These are phyloP conservation scores for Butorides virescens DNA, from an alignment of 2,113 vertebrate genomes.

Conservation along the genomic window DNA sequence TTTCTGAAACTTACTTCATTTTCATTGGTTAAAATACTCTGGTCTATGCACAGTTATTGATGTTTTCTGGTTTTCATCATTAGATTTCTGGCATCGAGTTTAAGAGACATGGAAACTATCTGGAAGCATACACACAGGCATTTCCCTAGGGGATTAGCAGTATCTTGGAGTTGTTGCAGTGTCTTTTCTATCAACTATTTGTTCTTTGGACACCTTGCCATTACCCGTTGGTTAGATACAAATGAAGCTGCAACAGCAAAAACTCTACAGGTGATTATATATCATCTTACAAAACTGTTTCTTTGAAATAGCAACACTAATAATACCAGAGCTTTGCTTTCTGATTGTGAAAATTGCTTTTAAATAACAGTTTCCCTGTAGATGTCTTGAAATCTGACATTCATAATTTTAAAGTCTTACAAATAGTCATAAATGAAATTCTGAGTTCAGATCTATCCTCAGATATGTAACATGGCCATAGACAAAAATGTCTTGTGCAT, in stretches of 20 bases:
- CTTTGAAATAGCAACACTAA: not conserved
- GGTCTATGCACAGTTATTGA: not conserved
- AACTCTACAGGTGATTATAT: not conserved
- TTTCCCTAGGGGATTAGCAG: not conserved
- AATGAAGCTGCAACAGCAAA: not conserved
- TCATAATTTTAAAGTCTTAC: not conserved
- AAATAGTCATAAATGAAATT: slow-evolving; percentile 8
- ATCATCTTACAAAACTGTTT: not conserved
- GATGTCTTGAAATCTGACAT: slow-evolving; percentile 23
- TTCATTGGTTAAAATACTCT: not conserved
- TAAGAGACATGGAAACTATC: not conserved
- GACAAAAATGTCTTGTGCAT: not conserved
- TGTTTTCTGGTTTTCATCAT: not conserved
- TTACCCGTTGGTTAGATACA: not conserved
- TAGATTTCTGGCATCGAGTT: not conserved
- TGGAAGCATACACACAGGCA: not conserved
- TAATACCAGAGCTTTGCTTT: not conserved
- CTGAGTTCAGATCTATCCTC: not conserved
- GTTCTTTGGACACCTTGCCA: not conserved
- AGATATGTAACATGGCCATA: not conserved
- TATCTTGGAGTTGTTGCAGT: not conserved
- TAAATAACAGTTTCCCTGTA: not conserved
- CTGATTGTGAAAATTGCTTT: not conserved
- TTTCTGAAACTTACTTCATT: not conserved
- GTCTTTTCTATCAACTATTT: not conserved